Evolutionary conservation across 2,113 vertebrate genomes (phyloP).

Genomic region (Podilymbus podiceps): DNA sequence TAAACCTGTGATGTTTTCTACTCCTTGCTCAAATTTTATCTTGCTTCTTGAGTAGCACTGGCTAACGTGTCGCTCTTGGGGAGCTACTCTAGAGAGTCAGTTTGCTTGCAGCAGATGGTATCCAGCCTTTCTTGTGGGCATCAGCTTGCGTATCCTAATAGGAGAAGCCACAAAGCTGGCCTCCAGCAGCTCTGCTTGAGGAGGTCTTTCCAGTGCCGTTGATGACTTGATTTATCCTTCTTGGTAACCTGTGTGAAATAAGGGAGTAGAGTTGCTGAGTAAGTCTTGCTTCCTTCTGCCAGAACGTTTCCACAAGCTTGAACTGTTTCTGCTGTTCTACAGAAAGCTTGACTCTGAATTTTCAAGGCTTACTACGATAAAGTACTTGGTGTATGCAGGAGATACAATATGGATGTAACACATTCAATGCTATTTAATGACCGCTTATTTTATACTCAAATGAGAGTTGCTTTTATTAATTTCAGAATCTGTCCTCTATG

Average conservation of each 20-base stretch:
- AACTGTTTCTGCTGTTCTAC: neutral
- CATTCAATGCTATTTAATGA: neutral
- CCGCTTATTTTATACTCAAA: neutral
- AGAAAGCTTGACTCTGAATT: neutral
- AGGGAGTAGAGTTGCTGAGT: neutral
- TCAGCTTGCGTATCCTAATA: too few relatives aligned
- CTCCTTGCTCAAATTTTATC: neutral
- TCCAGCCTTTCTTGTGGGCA: neutral
- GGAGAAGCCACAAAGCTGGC: neutral
- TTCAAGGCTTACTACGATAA: neutral
- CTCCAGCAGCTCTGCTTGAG: neutral
- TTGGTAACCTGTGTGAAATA: neutral
- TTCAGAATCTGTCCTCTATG: neutral
- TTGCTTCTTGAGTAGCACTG: neutral
- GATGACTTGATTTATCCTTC: neutral
- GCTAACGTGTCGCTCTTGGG: accelerated
- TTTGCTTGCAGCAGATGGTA: neutral
- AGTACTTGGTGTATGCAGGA: too few relatives aligned
- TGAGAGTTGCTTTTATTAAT: neutral
- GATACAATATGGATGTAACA: accelerated
- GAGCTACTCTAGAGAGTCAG: neutral
- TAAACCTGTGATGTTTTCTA: neutral
- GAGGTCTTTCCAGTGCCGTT: neutral
- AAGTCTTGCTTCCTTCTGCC: neutral
- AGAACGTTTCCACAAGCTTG: neutral